phyloP scores from a whole-genome alignment of 2,888 invertebrate species.

The Lucinisca nassula region DNA sequence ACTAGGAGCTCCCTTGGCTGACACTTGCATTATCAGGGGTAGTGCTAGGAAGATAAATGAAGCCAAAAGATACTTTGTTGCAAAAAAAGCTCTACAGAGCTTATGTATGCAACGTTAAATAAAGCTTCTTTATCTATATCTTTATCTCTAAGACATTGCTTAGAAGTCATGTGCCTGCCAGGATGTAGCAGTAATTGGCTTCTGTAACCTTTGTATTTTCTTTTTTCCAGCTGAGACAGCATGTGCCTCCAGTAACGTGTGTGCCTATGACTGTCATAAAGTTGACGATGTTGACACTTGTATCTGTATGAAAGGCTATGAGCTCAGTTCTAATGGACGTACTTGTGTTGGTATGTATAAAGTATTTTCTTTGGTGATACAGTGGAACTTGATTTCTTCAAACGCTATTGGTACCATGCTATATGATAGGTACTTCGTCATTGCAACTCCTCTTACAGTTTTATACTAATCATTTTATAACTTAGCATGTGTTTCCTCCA shows the following conservation, averaged over 20 bases:
- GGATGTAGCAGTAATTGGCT: neutral
- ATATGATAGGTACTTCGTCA: no score
- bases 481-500: no score
- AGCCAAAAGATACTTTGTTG: neutral
- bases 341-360: constrained; percentile 65
- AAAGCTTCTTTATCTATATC: neutral
- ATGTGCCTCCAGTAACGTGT: constrained; percentile 61
- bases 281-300: constrained; percentile 66
- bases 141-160: neutral
- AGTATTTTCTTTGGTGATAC: neutral
- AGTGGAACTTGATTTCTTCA: no score
- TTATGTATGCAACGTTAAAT: no score
- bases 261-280: constrained; percentile 67
- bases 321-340: constrained; percentile 53
- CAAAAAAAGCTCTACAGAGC: no score
- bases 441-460: no score
- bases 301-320: constrained; percentile 66
- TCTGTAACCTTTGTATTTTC: no score
- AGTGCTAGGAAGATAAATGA: no score
- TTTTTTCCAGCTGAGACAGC: constrained; percentile 38
- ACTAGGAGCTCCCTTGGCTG: no score
- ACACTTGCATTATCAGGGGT: no score
- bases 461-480: no score
- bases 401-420: no score
- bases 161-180: neutral